Conservation (phyloP, 1,140 invertebrate genomes). For the Dermatophagoides farinae region DNA sequence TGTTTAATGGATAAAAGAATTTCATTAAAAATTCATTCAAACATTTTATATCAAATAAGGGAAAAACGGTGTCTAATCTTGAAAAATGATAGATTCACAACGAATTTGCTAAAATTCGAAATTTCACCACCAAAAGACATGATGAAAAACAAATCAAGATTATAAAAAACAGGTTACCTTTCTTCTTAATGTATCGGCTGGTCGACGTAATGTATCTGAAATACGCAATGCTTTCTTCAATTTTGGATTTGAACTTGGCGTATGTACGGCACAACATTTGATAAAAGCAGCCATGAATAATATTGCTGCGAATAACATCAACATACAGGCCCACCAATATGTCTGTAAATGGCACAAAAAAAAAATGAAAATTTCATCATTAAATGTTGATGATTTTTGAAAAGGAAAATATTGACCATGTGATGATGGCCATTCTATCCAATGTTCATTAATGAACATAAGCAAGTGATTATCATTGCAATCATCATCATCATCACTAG, state of each 20-base stretch:
- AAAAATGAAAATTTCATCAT: constrained; percentile 13
- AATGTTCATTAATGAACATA: too few species aligned
- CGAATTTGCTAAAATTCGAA: too few species aligned
- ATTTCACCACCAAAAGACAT: too few species aligned
- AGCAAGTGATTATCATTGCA: too few species aligned
- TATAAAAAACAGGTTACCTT: constrained; percentile 36
- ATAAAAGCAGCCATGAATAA: constrained; percentile 97
- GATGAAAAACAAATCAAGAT: too few species aligned
- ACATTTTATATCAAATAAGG: too few species aligned
- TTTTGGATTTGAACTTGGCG: constrained; percentile 88
- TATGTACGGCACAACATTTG: constrained; percentile 96
- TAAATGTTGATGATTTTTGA: neutral
- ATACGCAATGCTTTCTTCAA: constrained; percentile 61
- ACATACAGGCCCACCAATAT: constrained; percentile 87
- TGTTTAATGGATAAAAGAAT: neutral
- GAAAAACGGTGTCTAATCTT: too few species aligned
- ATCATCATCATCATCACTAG: too few species aligned
- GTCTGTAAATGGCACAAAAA: too few species aligned
- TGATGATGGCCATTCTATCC: too few species aligned
- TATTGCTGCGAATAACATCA: constrained; percentile 73
- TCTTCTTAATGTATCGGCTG: constrained; percentile 64
- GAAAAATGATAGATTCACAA: too few species aligned
- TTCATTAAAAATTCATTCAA: neutral
- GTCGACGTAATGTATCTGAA: constrained; percentile 61
- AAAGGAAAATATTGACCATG: too few species aligned